These are phyloP conservation scores for Carpatolechia fugitivella DNA, from an alignment of 2,888 invertebrate genomes.

Conservation along the genomic window DNA sequence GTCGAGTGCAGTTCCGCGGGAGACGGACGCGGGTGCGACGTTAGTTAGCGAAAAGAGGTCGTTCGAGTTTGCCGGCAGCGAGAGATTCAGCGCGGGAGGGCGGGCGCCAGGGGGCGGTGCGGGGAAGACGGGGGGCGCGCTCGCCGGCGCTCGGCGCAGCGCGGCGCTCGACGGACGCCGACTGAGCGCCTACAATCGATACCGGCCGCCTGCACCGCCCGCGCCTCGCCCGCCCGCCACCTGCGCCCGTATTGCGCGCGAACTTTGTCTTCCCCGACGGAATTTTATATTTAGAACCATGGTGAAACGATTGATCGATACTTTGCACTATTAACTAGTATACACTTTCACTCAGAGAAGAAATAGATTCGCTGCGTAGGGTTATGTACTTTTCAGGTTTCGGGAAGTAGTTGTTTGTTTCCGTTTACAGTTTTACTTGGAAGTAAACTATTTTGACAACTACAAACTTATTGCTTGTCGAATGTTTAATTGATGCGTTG, in stretches of 20 bases:
- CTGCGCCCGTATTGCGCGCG: conserved; percentile 74
- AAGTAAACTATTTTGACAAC: background rate
- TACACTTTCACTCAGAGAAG: conserved; percentile 54
- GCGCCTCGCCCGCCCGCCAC: conserved; percentile 52
- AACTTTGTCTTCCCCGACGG: conserved; percentile 76
- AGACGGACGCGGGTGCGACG: conserved; percentile 70
- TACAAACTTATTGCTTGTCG: background rate
- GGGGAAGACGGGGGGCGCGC: conserved; percentile 62
- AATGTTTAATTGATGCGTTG: background rate
- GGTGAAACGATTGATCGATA: conserved; percentile 78
- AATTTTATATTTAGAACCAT: conserved; percentile 79
- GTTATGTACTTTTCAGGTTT: background rate
- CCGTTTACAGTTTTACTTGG: background rate
- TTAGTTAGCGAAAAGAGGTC: conserved; percentile 76
- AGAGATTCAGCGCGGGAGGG: conserved; percentile 51
- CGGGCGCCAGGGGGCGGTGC: conserved; percentile 50
- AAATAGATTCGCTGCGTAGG: conserved; percentile 7
- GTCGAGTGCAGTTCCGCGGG: conserved; percentile 70
- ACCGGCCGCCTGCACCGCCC: conserved; percentile 48
- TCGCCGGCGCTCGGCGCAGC: conserved; percentile 74
- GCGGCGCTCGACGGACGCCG: conserved; percentile 76
- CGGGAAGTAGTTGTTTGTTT: background rate
- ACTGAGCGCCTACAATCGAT: conserved; percentile 76
- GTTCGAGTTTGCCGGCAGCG: conserved; percentile 75
- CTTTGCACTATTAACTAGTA: conserved; percentile 74